phyloP scores from a whole-genome alignment of 2,888 invertebrate genomes.

The Anorthoa munda region DNA sequence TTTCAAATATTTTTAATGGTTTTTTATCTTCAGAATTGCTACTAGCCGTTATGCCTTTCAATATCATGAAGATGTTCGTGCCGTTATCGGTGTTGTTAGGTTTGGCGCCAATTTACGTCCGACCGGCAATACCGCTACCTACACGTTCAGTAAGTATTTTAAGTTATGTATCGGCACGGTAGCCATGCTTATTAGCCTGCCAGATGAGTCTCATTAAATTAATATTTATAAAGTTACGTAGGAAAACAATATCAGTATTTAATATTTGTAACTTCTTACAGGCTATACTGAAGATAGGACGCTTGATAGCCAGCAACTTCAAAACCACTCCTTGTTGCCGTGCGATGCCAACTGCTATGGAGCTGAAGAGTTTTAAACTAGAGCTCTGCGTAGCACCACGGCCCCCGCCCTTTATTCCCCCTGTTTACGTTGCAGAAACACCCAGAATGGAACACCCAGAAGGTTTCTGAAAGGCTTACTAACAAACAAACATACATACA shows the following conservation, averaged over 20 bases:
- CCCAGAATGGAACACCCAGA: slow-evolving; percentile 12
- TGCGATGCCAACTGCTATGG: slow-evolving; percentile 78
- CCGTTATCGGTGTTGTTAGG: slow-evolving; percentile 79
- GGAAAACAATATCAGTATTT: not conserved
- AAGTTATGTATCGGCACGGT: not conserved
- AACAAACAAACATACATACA: not conserved
- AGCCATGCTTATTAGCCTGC: not conserved
- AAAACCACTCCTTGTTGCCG: slow-evolving; percentile 65
- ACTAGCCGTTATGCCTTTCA: slow-evolving; percentile 74
- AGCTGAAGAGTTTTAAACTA: slow-evolving; percentile 79
- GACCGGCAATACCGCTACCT: slow-evolving; percentile 83
- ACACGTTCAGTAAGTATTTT: slow-evolving; percentile 79
- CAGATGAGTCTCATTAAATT: not conserved
- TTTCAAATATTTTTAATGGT: not conserved
- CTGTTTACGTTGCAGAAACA: slow-evolving; percentile 24
- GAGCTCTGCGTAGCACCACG: slow-evolving; percentile 80
- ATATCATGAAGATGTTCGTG: slow-evolving; percentile 81
- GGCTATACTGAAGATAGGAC: slow-evolving; percentile 82
- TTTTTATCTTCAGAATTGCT: slow-evolving; percentile 72
- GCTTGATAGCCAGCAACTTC: slow-evolving; percentile 72
- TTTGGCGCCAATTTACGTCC: slow-evolving; percentile 82
- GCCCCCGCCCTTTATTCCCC: slow-evolving; percentile 47
- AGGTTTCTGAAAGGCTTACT: slow-evolving; percentile 21
- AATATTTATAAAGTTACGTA: not conserved
- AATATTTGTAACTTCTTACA: slow-evolving; percentile 55